phyloP scores from a whole-genome alignment of 2,113 vertebrate genomes.

The Paedocypris sp. region DNA sequence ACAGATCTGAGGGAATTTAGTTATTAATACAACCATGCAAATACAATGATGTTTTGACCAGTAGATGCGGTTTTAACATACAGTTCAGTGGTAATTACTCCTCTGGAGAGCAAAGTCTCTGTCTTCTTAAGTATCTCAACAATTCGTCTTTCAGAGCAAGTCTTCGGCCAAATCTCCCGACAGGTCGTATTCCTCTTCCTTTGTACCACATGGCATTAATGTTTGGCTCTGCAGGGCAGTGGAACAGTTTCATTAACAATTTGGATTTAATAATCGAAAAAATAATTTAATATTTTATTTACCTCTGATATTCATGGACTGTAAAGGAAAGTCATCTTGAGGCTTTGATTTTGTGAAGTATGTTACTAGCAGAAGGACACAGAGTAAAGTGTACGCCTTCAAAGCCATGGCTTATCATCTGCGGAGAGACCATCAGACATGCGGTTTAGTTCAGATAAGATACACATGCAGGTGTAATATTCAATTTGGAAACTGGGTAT shows the following conservation, averaged over 20 bases:
- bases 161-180: conserved; percentile 67
- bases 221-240: conserved; percentile 53
- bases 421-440: background rate
- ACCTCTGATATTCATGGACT: conserved; percentile 59
- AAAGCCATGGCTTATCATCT: conserved; percentile 11
- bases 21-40: too few relatives aligned
- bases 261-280: background rate
- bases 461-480: too few relatives aligned
- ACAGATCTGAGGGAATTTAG: too few relatives aligned
- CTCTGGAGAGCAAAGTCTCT: background rate
- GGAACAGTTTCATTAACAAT: background rate
- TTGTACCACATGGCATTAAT: conserved; percentile 73
- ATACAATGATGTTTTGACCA: too few relatives aligned
- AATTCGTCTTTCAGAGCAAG: background rate
- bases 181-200: conserved; percentile 64
- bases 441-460: too few relatives aligned
- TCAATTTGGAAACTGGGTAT: too few relatives aligned
- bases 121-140: background rate
- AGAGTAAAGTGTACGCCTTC: conserved; percentile 28
- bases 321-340: conserved; percentile 20
- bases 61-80: too few relatives aligned
- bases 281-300: background rate
- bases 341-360: conserved; percentile 35
- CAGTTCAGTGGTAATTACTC: too few relatives aligned
- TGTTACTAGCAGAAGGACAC: conserved; percentile 58